phyloP scores from a whole-genome alignment of 2,797 vertebrate genomes.

The Pteronotus mesoamericanus region DNA sequence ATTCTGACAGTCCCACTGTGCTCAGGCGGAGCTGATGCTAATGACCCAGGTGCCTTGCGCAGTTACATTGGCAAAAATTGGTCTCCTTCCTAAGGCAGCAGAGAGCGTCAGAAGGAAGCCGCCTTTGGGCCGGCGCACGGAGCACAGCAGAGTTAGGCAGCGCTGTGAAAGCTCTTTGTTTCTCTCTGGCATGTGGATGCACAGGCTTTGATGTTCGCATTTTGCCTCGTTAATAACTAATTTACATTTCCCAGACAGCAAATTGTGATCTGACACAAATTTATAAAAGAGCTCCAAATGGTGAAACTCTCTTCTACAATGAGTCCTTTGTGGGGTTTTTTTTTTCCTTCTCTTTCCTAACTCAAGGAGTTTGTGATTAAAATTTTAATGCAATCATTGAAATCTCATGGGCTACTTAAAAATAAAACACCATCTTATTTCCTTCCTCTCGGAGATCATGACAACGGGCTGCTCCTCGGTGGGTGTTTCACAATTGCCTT shows the following conservation, averaged over 20 bases:
- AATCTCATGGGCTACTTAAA: slow-evolving; percentile 75
- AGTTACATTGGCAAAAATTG: neutral
- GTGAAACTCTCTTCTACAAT: slow-evolving; percentile 76
- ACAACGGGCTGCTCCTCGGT: slow-evolving; percentile 38
- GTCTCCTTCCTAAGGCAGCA: slow-evolving; percentile 25
- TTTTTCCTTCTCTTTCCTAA: slow-evolving; percentile 25
- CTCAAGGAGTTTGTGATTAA: slow-evolving; percentile 79
- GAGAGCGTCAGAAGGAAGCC: slow-evolving; percentile 13
- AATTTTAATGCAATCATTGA: slow-evolving; percentile 80
- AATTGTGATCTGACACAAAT: slow-evolving; percentile 82
- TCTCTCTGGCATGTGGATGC: slow-evolving; percentile 66
- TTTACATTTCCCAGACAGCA: slow-evolving; percentile 83
- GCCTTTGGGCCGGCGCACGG: neutral
- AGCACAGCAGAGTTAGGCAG: neutral
- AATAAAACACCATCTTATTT: slow-evolving; percentile 74
- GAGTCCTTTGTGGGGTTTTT: slow-evolving; percentile 76
- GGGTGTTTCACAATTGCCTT: slow-evolving; percentile 54
- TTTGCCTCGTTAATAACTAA: slow-evolving; percentile 82
- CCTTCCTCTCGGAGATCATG: slow-evolving; percentile 60
- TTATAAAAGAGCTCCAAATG: slow-evolving; percentile 79
- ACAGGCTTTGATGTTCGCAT: slow-evolving; percentile 77
- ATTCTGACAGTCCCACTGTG: neutral
- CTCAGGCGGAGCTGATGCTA: slow-evolving; percentile 13
- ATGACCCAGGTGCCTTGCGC: neutral
- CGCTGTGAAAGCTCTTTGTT: slow-evolving; percentile 71